Percentiles rank a stretch among this genome's conserved stretches.
Conservation (phyloP, 2,113 vertebrate species). For the Oreochromis aureus region DNA sequence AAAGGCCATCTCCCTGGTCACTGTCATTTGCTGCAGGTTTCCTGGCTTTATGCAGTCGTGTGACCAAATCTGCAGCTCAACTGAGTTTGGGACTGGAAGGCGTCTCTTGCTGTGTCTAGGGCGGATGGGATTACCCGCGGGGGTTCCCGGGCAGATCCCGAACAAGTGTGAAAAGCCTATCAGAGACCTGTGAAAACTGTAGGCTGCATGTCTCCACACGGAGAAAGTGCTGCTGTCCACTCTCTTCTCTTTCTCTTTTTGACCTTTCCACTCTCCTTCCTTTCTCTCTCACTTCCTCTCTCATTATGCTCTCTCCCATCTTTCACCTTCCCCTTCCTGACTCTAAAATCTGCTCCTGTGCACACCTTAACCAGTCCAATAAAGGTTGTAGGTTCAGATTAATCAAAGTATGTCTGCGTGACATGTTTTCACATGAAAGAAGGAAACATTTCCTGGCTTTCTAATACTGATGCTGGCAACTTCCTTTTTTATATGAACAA, state of each 20-base stretch:
- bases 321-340: slow-evolving; percentile 34
- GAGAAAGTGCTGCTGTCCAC: slow-evolving; percentile 34
- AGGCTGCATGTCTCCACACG: neutral
- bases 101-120: neutral
- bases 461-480: slow-evolving; percentile 33
- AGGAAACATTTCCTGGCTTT: slow-evolving; percentile 58
- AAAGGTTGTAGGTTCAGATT: slow-evolving; percentile 70
- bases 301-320: slow-evolving; percentile 4
- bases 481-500: slow-evolving; percentile 33
- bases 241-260: slow-evolving; percentile 11
- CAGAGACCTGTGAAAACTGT: slow-evolving; percentile 49
- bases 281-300: slow-evolving; percentile 33
- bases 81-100: slow-evolving; percentile 5
- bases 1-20: slow-evolving; percentile 1
- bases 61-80: slow-evolving; percentile 6
- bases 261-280: slow-evolving; percentile 39
- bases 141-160: neutral
- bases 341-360: slow-evolving; percentile 59
- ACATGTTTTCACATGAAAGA: slow-evolving; percentile 34
- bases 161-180: slow-evolving; percentile 52
- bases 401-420: slow-evolving; percentile 8
- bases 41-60: neutral
- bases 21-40: slow-evolving; percentile 14
- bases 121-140: slow-evolving; percentile 2
- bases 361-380: slow-evolving; percentile 66